Base-by-base conservation (phyloP, 1,140 invertebrate species). In the Drosophila sp. region DNA sequence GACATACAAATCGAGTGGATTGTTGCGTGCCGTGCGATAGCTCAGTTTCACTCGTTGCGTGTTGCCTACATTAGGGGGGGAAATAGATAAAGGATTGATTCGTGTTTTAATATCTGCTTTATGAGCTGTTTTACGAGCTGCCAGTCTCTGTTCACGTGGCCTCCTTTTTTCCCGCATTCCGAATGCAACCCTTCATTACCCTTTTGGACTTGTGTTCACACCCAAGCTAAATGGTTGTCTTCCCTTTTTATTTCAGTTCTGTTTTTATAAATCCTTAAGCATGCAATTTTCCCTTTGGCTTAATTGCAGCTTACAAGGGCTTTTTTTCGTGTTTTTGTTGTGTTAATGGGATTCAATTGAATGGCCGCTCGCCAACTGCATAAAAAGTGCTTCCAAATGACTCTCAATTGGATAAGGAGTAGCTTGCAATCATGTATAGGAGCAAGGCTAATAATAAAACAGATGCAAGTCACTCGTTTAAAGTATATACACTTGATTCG, bases 1-100 rank as follows among this genome's bases (percentile, higher is more conserved):
- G 83, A 97, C 98, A 91, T 98, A 98, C 6, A 98, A 93, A 92
- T 98, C 97, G n/a, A 98, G 93, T 1, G 97, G 97, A 92, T 98
- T 98, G 91, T 98, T 96, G 85, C 93, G 95, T 41, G 95, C 95
- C 11, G 94, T 93, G 56, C 94, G 91, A 76, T 94, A 95, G 17
- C 92, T 92, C 70, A 95, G 92, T 65, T 93, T 91, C 23, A 95
- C 80, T 55, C 91, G 92, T 80, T 93, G 92, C 11, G 92, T 93
- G 74, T 94, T 92, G 35, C 93, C 94, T 94, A 83, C 66, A 61
- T 33, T n/a, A 35, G 8, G 23, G 29, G 33, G 10, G 27, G 25
- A 58, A 66, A 27, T 30, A 41, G 57, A 32, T 60, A 55, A 44
- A 65, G 55, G 56, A 57, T 77, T 66, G 66, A 71, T 65, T 67